Base-by-base conservation (phyloP, 1,140 invertebrate species). In the Zaprionus capensis region DNA sequence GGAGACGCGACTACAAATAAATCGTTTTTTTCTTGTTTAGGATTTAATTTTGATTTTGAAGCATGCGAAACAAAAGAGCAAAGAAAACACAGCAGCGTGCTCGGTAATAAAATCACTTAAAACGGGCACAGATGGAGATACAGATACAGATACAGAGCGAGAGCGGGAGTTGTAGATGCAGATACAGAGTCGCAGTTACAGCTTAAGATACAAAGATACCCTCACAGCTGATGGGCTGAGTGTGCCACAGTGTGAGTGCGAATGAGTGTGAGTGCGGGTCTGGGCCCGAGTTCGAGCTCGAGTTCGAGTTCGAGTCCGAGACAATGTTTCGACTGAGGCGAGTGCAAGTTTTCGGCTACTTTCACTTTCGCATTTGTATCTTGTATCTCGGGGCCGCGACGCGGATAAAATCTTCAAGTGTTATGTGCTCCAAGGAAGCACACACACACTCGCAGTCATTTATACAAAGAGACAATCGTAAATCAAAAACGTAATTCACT, bases 61-160 rank as follows among this genome's bases (percentile, higher is more conserved):
- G 68, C 79, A 71, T 66, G 77, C 70, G 62, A 71, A 85, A 69
- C 28, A 74, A 75, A 65, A 56, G 59, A 63, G 66, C 49, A 58
- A 64, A 66, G 71, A 74, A 74, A 51, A 59, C 58, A 34, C 31
- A 34, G 31, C 31, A 64, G 28, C 51, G 55, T 71, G 76, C 51
- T 28, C 57, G 67, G 84, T 76, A 88, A 88, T 87, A 83, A 87
- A 87, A 88, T 83, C 84, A 71, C 80, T 86, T 68, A 34, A 76
- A 76, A 67, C 41, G 38, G 59, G 38, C 20, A 46, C 22, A 61
- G 20, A 24, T 55, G 46, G 14, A 63, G 36, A 49, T 38, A n/a
- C 66, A 69, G 44, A 55, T 63, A 56, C 44, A 65, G 59, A 56
- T 56, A 38, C 34, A 41, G 38, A 61, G n/a, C 31, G 34, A 5